Conservation (phyloP, 53 echinoderm and acorn worm genomes). For the Echinarachnius parma region DNA sequence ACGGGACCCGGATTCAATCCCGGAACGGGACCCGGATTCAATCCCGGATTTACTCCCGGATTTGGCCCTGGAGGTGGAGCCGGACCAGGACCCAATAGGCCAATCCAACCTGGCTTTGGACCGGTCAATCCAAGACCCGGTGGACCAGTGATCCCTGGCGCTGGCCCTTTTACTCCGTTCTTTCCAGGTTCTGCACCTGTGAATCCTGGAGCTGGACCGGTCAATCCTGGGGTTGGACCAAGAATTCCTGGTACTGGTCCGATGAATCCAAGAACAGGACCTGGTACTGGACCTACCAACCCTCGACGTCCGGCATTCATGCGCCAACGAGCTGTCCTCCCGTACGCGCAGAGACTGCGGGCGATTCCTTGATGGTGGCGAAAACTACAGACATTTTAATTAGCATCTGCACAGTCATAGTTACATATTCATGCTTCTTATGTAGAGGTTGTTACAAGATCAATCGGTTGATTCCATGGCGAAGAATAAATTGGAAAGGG, state of each 20-base stretch:
- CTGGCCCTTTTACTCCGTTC: neutral
- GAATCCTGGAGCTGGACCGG: neutral
- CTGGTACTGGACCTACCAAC: slow-evolving; percentile 4
- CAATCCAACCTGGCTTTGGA: neutral
- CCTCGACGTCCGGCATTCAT: neutral
- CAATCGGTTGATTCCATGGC: too few relatives aligned
- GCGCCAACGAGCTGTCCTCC: slow-evolving; percentile 2
- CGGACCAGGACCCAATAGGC: neutral
- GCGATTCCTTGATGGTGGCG: slow-evolving; percentile 3
- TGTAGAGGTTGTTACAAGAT: too few relatives aligned
- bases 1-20: neutral
- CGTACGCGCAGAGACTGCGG: neutral
- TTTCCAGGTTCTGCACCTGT: neutral
- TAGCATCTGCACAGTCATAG: too few relatives aligned
- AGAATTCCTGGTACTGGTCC: neutral
- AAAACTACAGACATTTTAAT: too few relatives aligned
- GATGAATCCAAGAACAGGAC: neutral
- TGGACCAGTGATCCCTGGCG: neutral
- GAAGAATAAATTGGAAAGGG: too few relatives aligned
- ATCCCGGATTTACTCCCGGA: slow-evolving; percentile 8
- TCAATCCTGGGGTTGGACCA: neutral
- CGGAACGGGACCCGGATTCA: neutral
- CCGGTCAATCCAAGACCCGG: neutral
- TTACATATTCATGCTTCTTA: too few relatives aligned
- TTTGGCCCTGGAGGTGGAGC: neutral